Percentiles rank a stretch among this genome's conserved stretches.
Conservation (phyloP, 2,797 vertebrate genomes). For the Alosa sapidissima region DNA sequence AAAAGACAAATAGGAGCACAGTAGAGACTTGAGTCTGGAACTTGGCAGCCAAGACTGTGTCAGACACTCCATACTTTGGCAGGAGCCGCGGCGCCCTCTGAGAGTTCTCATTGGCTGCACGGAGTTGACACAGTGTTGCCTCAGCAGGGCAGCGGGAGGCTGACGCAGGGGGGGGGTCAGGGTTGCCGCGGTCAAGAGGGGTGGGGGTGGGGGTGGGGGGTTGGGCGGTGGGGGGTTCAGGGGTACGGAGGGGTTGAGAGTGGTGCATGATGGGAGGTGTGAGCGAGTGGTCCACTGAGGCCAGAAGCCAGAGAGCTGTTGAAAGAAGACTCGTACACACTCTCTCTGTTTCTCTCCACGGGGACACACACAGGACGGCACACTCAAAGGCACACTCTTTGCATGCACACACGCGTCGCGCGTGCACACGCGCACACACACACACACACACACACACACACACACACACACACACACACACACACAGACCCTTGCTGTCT, state of each 20-base stretch:
- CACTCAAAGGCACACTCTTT: neutral
- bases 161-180: neutral
- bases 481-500: neutral
- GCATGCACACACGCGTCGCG: neutral
- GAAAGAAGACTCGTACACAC: neutral
- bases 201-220: neutral
- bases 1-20: neutral
- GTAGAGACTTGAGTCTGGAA: neutral
- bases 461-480: neutral
- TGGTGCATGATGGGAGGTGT: conserved; percentile 3
- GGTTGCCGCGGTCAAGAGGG: neutral
- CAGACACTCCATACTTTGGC: conserved; percentile 17
- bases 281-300: neutral
- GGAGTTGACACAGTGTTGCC: conserved; percentile 8
- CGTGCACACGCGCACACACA: neutral
- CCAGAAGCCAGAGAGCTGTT: neutral
- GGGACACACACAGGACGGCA: neutral
- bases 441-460: neutral
- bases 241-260: neutral
- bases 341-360: neutral
- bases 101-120: neutral
- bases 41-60: conserved; percentile 5
- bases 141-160: neutral
- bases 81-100: neutral
- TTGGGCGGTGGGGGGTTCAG: neutral